Evolutionary conservation across 1,140 invertebrate species (phyloP).

Genomic region (Papilio polytes): DNA sequence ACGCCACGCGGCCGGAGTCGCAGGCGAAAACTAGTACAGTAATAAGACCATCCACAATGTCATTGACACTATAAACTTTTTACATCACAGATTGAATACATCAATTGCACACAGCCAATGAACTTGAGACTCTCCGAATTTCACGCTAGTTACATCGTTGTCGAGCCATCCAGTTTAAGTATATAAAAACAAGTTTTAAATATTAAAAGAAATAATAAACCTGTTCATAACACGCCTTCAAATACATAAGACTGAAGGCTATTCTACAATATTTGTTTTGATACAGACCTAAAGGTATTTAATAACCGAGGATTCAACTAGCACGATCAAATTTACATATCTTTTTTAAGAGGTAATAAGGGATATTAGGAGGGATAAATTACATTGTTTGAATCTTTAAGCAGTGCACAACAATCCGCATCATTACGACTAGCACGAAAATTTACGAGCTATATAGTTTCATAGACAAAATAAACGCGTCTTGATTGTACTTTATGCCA

Average conservation of each 20-base stretch:
- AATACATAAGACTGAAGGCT: not conserved
- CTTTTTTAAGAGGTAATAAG: no score
- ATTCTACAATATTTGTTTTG: not conserved
- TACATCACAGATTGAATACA: not conserved
- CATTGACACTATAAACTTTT: conserved; percentile 25
- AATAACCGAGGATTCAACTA: not conserved
- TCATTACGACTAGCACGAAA: no score
- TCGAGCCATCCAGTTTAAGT: not conserved
- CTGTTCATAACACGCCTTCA: conserved; percentile 18
- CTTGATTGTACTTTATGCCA: no score
- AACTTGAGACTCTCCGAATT: conserved; percentile 25
- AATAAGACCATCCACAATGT: not conserved
- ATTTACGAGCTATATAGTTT: no score
- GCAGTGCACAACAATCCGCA: no score
- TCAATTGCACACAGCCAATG: conserved; percentile 23
- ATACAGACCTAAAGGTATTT: not conserved
- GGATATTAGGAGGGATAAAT: no score
- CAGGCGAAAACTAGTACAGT: no score
- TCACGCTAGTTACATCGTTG: not conserved
- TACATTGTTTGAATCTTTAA: no score
- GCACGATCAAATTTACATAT: no score
- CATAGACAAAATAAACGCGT: no score
- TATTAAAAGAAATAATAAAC: not conserved
- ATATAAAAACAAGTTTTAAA: conserved; percentile 18
- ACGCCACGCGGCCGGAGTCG: no score